Percentiles rank a stretch among this genome's conserved stretches.
These are phyloP conservation scores for Agelas oroides DNA, from an alignment of 37 sponge, comb jelly and placozoan species.

Conservation along the genomic window DNA sequence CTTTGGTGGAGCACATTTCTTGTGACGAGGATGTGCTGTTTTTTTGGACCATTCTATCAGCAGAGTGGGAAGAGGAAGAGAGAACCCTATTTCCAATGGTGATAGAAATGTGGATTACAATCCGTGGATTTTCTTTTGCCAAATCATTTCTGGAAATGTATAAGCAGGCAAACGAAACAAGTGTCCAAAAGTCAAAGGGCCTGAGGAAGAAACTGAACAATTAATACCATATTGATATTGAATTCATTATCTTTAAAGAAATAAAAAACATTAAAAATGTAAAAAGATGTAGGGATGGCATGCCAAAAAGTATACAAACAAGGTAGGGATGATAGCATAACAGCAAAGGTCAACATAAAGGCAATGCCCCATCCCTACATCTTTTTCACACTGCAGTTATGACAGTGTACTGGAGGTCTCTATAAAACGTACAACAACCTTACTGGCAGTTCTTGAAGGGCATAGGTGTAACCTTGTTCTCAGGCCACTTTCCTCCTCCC, in stretches of 20 bases:
- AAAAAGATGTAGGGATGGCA: too few species aligned
- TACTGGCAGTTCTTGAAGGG: too few species aligned
- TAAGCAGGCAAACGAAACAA: background rate
- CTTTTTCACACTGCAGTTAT: too few species aligned
- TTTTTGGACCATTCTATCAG: background rate
- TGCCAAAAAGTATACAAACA: too few species aligned
- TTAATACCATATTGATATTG: background rate
- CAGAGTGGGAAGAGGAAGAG: background rate
- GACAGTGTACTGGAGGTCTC: too few species aligned
- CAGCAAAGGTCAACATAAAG: too few species aligned
- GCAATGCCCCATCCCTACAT: too few species aligned
- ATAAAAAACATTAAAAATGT: too few species aligned
- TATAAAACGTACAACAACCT: too few species aligned
- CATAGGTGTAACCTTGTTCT: too few species aligned
- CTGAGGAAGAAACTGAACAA: background rate
- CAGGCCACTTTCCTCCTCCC: too few species aligned
- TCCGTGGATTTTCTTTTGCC: slow-evolving; percentile 3
- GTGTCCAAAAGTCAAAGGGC: background rate
- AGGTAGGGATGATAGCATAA: too few species aligned
- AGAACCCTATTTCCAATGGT: background rate
- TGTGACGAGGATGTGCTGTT: background rate
- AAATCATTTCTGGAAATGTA: background rate
- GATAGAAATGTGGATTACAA: background rate
- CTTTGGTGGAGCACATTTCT: background rate
- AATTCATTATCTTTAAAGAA: background rate